Evolutionary conservation across 2,113 vertebrate genomes (phyloP), one percentile per base, ranked within the genome.

Genomic region (Vulpes lagopus): DNA sequence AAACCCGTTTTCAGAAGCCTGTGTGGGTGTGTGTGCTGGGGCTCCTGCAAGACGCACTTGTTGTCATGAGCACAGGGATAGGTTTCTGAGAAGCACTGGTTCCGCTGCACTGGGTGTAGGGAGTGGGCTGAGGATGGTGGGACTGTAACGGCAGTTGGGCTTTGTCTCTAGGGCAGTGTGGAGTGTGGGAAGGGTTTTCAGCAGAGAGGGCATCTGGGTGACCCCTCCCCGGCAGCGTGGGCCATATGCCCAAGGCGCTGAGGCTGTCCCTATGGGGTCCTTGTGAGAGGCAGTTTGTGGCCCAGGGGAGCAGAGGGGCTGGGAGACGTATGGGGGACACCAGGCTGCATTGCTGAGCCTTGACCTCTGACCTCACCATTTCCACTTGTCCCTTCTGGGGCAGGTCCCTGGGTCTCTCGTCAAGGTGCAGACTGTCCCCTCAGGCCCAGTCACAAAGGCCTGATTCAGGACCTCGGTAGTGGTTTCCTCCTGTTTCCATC

Each of bases 1-100:
- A 86, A 84, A 65, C 10, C 11, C 49, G 14, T 71, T 73, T 69
- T 94, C 55, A 73, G 16, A 43, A 16, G 3, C 69, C 22, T 14
- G 1, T 22, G n/a, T 60, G 9, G n/a, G 32, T 80, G 10, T 30
- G 43, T 20, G 51, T 0, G 0, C 27, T 23, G 64, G 3, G 59
- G 15, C 17, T 88, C 69, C 73, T 23, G 10, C 11, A 53, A 83
- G 32, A 55, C 0, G 0, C 8, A 16, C 19, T 49, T 65, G 11
- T 53, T 59, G 25, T 60, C 0, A 1, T n/a, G 65, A 22, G 35
- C 25, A 32, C 23, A 60, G 43, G 30, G 43, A 49, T n/a, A 35
- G 43, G 30, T 78, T 65, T 79, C 20, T 62, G 92, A 64, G 83
- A 64, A 53, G 10, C 19, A 4, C 35, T 78, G 80, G 23, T 4